Evolutionary conservation across 2,113 vertebrate species (phyloP).

Genomic region (Myiozetetes cayanensis): DNA sequence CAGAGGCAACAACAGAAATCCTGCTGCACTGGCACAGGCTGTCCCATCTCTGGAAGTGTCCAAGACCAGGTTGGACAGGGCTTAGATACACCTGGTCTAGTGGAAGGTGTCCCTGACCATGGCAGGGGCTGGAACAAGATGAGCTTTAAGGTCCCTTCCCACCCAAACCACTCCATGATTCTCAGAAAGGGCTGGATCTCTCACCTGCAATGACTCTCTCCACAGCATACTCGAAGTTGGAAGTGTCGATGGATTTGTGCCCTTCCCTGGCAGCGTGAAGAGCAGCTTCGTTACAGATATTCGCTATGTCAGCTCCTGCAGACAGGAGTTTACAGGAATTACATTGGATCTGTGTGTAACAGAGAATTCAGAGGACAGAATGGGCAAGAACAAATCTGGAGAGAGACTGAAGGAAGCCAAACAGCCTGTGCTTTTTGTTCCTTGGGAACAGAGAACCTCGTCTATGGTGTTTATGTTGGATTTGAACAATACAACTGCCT

Average conservation of each 20-base stretch:
- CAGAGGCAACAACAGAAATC: background rate
- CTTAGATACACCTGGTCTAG: fast-evolving
- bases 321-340: background rate
- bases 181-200: background rate
- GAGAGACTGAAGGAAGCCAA: background rate
- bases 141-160: background rate
- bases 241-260: constrained; percentile 87
- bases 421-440: background rate
- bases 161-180: background rate
- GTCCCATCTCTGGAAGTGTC: background rate
- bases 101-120: background rate
- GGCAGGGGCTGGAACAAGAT: background rate
- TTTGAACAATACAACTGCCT: background rate
- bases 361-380: background rate
- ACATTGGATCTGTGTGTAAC: background rate
- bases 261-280: constrained; percentile 93
- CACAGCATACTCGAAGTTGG: constrained; percentile 93
- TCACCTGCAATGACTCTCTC: constrained; percentile 93
- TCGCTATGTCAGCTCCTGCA: constrained; percentile 96
- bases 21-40: background rate
- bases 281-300: constrained; percentile 96
- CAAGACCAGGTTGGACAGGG: fast-evolving
- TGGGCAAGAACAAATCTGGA: background rate
- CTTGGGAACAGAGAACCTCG: background rate
- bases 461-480: background rate